A percentile compares a stretch with the other conserved stretches of the same genome.
phyloP scores from a whole-genome alignment of 2,888 invertebrate genomes.

The Phyllotreta striolata region DNA sequence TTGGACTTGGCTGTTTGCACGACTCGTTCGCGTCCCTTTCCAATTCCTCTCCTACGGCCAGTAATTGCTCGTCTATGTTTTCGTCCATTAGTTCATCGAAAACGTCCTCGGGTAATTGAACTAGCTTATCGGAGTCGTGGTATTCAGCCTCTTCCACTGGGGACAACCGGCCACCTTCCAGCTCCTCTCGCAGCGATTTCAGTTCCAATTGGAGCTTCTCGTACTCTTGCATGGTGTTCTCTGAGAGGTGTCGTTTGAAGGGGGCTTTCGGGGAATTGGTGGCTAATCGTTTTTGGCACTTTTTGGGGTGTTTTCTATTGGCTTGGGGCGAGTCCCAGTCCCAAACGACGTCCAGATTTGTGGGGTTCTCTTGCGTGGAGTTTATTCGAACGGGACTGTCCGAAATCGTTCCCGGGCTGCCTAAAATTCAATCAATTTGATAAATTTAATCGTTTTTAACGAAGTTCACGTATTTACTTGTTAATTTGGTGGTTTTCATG shows the following conservation, averaged over 20 bases:
- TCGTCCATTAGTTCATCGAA: constrained; percentile 55
- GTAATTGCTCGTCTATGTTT: constrained; percentile 56
- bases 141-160: constrained; percentile 50
- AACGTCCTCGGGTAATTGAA: constrained; percentile 25
- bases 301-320: constrained; percentile 42
- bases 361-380: no score
- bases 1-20: no score
- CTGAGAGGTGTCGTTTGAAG: constrained; percentile 50
- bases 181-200: constrained; percentile 51
- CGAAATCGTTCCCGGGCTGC: no score
- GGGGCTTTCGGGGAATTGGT: constrained; percentile 53
- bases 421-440: no score
- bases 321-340: constrained; percentile 62
- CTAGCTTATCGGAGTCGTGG: constrained; percentile 38
- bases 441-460: no score
- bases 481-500: no score
- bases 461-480: constrained; percentile 38
- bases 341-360: constrained; percentile 61
- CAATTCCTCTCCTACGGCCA: constrained; percentile 55
- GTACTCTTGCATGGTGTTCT: constrained; percentile 52
- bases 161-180: constrained; percentile 50
- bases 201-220: constrained; percentile 57
- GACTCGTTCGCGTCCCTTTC: constrained; percentile 50
- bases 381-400: no score
- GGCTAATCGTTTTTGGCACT: constrained; percentile 39